phyloP scores from a whole-genome alignment of 1,140 invertebrate species.

The Lithobius niger region DNA sequence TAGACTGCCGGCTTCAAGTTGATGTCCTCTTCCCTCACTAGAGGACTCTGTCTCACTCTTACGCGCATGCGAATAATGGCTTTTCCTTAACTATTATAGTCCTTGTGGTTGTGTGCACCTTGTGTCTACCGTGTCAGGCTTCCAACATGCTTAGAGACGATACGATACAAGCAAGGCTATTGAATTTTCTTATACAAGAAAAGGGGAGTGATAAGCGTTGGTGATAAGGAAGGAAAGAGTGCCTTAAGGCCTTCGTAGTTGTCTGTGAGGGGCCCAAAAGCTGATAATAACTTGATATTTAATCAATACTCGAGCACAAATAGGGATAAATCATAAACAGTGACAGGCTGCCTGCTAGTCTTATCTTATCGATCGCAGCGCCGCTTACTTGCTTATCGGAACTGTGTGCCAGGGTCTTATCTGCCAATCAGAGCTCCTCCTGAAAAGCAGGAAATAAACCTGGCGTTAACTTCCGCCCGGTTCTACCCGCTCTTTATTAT shows the following conservation, averaged over 20 bases:
- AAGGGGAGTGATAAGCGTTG: background rate
- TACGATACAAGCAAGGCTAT: background rate
- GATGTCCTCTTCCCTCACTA: background rate
- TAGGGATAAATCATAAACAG: background rate
- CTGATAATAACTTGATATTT: background rate
- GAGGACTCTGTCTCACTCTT: too few relatives aligned
- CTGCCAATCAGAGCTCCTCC: background rate
- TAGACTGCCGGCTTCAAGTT: background rate
- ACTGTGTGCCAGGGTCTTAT: background rate
- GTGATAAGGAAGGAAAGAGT: background rate
- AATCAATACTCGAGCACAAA: constrained; percentile 3
- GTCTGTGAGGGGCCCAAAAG: background rate
- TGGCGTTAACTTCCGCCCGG: too few relatives aligned
- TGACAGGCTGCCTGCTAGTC: background rate
- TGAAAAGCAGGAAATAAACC: background rate
- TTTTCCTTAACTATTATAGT: too few relatives aligned
- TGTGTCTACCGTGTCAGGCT: too few relatives aligned
- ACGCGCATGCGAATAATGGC: too few relatives aligned
- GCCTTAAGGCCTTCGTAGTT: background rate
- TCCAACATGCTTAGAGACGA: background rate
- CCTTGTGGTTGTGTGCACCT: too few relatives aligned
- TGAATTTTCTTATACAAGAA: background rate
- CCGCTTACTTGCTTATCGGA: background rate
- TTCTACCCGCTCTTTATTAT: too few relatives aligned
- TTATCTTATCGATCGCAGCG: background rate